These are phyloP conservation scores for Anoplopoma fimbria DNA, from an alignment of 2,113 vertebrate species.

Conservation along the genomic window DNA sequence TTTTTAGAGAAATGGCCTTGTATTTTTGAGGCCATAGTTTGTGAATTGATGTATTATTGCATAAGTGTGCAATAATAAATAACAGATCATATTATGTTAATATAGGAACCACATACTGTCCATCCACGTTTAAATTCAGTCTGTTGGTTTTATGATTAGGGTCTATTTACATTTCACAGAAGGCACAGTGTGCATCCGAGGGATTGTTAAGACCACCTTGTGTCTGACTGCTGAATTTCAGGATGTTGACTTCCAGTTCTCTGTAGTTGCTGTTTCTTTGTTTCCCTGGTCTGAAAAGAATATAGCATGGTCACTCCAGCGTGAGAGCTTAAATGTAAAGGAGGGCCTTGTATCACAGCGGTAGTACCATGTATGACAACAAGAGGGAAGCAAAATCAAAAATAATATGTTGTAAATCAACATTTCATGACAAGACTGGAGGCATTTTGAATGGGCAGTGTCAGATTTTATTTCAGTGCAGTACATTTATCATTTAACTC, in stretches of 20 bases:
- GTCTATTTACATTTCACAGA: not conserved
- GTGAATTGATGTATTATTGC: not conserved
- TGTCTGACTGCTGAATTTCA: not conserved
- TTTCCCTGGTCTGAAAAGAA: not conserved
- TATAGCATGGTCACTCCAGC: not conserved
- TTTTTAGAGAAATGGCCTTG: not conserved
- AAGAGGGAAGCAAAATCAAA: conserved; percentile 28
- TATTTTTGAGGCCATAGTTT: not conserved
- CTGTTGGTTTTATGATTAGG: not conserved
- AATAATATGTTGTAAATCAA: not conserved
- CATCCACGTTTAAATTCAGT: not conserved
- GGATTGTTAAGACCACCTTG: not conserved
- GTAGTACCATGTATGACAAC: conserved; percentile 25
- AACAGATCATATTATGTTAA: not conserved
- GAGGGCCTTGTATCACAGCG: not conserved
- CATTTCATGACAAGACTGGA: conserved; percentile 6
- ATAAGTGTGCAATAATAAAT: not conserved
- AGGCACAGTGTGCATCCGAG: not conserved
- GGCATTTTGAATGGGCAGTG: conserved; percentile 36
- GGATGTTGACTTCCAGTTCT: not conserved
- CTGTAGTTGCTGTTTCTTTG: not conserved
- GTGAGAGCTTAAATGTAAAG: not conserved
- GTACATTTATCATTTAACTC: not conserved
- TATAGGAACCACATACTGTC: not conserved
- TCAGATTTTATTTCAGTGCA: conserved; percentile 62